phyloP scores from a whole-genome alignment of 2,888 invertebrate species.

The Polia nebulosa region DNA sequence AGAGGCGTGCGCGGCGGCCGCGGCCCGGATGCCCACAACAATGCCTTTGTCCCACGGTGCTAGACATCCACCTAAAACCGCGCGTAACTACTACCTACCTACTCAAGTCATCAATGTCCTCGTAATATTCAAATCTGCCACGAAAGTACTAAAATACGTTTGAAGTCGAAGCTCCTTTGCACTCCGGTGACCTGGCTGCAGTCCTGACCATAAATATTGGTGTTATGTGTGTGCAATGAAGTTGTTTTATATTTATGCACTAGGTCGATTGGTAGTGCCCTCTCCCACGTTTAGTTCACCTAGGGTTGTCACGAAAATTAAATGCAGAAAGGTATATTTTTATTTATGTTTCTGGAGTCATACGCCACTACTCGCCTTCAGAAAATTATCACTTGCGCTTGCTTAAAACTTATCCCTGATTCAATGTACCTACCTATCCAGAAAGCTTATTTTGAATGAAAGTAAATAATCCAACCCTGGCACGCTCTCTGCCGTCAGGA shows the following conservation, averaged over 20 bases:
- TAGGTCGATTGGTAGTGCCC: conserved; percentile 69
- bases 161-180: conserved; percentile 46
- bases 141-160: conserved; percentile 45
- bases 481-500: background rate
- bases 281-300: conserved; percentile 65
- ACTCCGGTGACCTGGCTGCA: conserved; percentile 62
- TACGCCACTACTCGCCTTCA: background rate
- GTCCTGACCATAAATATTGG: conserved; percentile 65
- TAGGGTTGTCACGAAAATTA: conserved; percentile 62
- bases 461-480: conserved; percentile 12
- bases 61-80: conserved; percentile 62
- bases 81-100: conserved; percentile 27
- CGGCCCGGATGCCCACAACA: conserved; percentile 79
- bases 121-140: conserved; percentile 53
- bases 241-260: conserved; percentile 70
- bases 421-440: background rate
- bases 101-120: conserved; percentile 21
- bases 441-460: conserved; percentile 3
- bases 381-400: background rate
- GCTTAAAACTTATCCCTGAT: background rate
- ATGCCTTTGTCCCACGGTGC: conserved; percentile 68
- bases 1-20: conserved; percentile 84
- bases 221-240: conserved; percentile 66
- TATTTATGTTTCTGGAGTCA: background rate
- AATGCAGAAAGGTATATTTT: conserved; percentile 9